A percentile compares a stretch with the other conserved stretches of the same genome.
phyloP scores from a whole-genome alignment of 2,797 vertebrate species.

The Aplochiton taeniatus region DNA sequence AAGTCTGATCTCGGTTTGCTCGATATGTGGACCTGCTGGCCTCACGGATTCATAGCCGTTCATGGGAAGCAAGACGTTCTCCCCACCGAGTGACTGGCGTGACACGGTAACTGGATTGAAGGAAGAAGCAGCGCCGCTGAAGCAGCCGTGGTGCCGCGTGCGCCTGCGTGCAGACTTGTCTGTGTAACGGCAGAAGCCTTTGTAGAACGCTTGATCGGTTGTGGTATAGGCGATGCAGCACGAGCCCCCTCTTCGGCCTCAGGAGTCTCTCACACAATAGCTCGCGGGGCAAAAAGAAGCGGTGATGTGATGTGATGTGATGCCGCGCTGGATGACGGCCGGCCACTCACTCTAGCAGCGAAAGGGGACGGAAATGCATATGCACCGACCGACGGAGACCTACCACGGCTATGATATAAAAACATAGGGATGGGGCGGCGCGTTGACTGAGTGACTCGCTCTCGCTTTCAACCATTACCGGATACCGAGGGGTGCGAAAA shows the following conservation, averaged over 20 bases:
- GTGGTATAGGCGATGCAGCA: background rate
- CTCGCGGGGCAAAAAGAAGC: constrained; percentile 1
- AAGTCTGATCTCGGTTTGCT: no score
- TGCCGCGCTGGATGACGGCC: constrained; percentile 57
- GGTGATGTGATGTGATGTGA: constrained; percentile 49
- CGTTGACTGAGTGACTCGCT: constrained; percentile 36
- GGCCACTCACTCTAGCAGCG: constrained; percentile 35
- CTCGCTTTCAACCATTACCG: constrained; percentile 11
- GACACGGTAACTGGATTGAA: no score
- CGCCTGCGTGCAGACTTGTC: constrained; percentile 2
- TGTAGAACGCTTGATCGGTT: constrained; percentile 5
- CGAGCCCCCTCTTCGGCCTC: background rate
- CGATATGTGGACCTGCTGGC: no score
- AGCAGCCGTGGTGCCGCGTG: background rate
- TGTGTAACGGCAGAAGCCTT: constrained; percentile 3
- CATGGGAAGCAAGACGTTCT: no score
- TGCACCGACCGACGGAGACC: constrained; percentile 55
- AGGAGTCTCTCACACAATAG: constrained; percentile 6
- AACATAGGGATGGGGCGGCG: constrained; percentile 48
- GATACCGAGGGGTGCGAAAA: constrained; percentile 43
- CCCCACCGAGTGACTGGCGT: no score
- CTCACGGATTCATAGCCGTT: no score
- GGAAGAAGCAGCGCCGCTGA: no score
- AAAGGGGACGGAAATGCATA: constrained; percentile 19
- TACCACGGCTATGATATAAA: constrained; percentile 1